Evolutionary conservation across 2,888 invertebrate species (phyloP), one percentile per base, ranked within the genome.

Genomic region (Autographa pulchrina): DNA sequence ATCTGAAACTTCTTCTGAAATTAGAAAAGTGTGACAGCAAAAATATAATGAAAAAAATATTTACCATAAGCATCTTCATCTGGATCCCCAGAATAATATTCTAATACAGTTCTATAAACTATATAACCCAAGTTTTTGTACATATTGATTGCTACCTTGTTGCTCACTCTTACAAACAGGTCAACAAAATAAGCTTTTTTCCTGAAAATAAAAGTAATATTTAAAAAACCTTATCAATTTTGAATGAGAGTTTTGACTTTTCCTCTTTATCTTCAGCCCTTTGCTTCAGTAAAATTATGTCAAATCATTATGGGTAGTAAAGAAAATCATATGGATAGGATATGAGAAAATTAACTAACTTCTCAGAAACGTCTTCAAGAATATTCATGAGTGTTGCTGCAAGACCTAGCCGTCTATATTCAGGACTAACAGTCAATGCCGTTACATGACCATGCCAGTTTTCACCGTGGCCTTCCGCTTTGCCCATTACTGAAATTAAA

Each of bases 381-480:
- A 98, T 98, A 86, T 97, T 98, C 99, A 99, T 99, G 61, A 99
- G 96, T 66, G 98, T 97, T 7, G 98, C 99, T 54, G 99, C 99
- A 66, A 99, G 96, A 2, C 99, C 99, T 14, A 99, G 93, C 81
- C 99, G 96, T 86, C 99, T 96, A 89, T 98, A 99, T 89, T 99
- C 98, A 1, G 99, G 99, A 6, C 99, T 98, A 2, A 99, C 99
- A 8, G 99, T 99, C 52, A 99, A 95, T 2, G 99, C 99, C 59
- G 99, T 99, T 13, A 99, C 99, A 95, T 99, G 99, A 0, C 99
- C 99, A 96, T 99, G 99, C 99, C 99, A 99, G 89, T 99, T 98
- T 84, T 99, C 99, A 65, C 98, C 98, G 82, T 97, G 97, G 0
- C 99, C 99, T 96, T 99, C 99, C 0, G 99, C 98, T 95, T 99